Base-by-base conservation (phyloP, 2,113 vertebrate species). In the Zapornia atra region DNA sequence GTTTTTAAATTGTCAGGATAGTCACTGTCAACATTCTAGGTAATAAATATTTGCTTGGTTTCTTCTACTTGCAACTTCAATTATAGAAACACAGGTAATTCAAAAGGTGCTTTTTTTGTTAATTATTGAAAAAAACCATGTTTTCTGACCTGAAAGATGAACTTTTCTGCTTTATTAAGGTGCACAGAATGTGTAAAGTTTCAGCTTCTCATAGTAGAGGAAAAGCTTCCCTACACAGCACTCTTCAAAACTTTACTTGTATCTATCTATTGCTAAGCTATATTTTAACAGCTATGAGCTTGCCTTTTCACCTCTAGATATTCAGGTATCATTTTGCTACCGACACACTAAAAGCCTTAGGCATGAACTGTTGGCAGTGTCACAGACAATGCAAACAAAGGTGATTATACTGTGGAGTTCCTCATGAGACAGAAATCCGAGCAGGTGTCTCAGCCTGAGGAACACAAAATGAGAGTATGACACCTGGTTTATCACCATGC, bases 391-490 rank as follows among this genome's bases (percentile, higher is more conserved):
- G 68, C 64, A 61, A 92, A 88, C 38, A 79, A 82, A 95, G 63
- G 78, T 82, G 68, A 93, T 83, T 88, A 90, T 88, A 80, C 81
- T 14, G 68, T 48, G 83, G 53, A 94, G 50, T 60, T 92, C 42
- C 51, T 95, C 0, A 0, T 88, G 36, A 71, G 71, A 91, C 70
- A 88, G 78, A 46, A 78, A 68, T 85, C n/a, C 61, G 80, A 82
- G 51, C 88, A 92, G 59, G 68, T 96, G 91, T 57, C 68, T 95
- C 86, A 93, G 93, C 94, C 92, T 79, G 72, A 82, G 92, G 85
- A 92, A 50, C 29, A 82, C 17, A 86, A 96, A 94, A 93, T 60
- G 81, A 77, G 36, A 91, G 57, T 61, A 36, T 14, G 69, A 85
- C 42, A 87, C 78, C 72, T 80, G 90, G 42, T 82, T 96, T 95